These are phyloP conservation scores for Melanerpes aurifrons DNA, from an alignment of 2,113 vertebrate species.

Conservation along the genomic window DNA sequence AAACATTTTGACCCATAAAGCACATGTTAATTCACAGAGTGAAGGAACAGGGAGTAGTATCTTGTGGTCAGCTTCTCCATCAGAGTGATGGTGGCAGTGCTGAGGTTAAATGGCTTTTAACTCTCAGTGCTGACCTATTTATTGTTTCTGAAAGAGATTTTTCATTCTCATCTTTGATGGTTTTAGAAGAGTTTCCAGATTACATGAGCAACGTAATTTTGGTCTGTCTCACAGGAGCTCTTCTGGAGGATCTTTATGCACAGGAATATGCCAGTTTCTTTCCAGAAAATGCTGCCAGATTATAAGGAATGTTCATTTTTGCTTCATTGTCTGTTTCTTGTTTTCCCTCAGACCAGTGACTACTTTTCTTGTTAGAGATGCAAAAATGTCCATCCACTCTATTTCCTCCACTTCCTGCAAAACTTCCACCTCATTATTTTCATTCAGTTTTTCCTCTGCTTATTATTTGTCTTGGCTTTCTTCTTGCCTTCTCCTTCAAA, in stretches of 20 bases:
- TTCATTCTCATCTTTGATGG: not conserved
- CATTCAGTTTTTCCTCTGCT: not conserved
- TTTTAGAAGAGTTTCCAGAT: not conserved
- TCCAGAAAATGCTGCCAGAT: not conserved
- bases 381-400: not conserved
- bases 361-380: not conserved
- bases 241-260: not conserved
- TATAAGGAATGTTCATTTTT: not conserved
- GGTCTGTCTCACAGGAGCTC: not conserved
- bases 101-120: slow-evolving; percentile 5
- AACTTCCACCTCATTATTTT: not conserved
- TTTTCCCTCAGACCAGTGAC: not conserved
- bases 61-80: not conserved
- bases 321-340: not conserved
- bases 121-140: not conserved
- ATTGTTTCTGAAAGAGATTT: not conserved
- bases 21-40: not conserved
- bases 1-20: not conserved
- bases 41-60: not conserved
- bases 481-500: not conserved
- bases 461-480: not conserved
- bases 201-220: not conserved
- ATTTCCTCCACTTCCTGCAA: not conserved
- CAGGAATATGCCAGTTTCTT: not conserved
- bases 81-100: not conserved